These are phyloP conservation scores for Halesus radiatus DNA, from an alignment of 1,140 invertebrate genomes.

Conservation along the genomic window DNA sequence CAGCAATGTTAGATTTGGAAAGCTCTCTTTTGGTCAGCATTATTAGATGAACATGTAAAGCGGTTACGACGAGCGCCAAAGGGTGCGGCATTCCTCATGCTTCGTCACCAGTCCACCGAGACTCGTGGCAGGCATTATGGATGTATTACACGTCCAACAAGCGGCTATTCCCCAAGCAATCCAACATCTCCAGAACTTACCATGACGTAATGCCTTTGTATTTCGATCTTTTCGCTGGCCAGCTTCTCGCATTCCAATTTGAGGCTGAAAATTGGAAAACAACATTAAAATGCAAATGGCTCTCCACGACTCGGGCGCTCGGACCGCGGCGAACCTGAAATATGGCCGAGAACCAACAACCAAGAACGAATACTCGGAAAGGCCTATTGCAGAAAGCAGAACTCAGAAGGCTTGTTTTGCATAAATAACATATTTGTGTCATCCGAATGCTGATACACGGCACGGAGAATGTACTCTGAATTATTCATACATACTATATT, in stretches of 20 bases:
- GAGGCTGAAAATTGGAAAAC: constrained; percentile 74
- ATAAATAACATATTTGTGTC: constrained; percentile 27
- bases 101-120: neutral
- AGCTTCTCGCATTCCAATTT: constrained; percentile 93
- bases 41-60: constrained; percentile 17
- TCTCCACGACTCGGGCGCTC: neutral
- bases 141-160: neutral
- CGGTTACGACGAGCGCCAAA: neutral
- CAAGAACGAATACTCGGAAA: too few species aligned
- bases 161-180: neutral
- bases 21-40: neutral
- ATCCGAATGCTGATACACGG: neutral
- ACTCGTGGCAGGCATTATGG: neutral
- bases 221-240: constrained; percentile 96
- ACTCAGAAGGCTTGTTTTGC: neutral
- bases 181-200: constrained; percentile 74
- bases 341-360: neutral
- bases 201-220: constrained; percentile 98
- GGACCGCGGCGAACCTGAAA: constrained; percentile 3
- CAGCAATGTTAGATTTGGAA: too few species aligned
- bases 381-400: too few species aligned
- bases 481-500: constrained; percentile 1
- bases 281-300: constrained; percentile 35
- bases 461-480: neutral
- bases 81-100: constrained; percentile 3